A percentile compares a stretch with the other conserved stretches of the same genome.
phyloP scores from a whole-genome alignment of 2,113 vertebrate species.

The Dipodomys spectabilis region DNA sequence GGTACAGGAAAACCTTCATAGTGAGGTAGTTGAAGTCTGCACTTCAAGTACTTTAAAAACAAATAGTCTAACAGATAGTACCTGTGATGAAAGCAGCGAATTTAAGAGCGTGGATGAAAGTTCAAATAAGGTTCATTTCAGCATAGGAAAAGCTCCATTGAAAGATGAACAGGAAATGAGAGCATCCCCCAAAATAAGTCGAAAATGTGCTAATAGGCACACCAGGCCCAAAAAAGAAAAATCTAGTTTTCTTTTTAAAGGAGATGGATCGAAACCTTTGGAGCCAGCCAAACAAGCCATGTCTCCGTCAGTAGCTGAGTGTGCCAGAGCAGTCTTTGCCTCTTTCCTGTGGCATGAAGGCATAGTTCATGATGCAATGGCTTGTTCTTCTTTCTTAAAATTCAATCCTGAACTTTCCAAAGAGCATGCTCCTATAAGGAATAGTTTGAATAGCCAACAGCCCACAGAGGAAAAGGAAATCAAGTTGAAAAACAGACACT shows the following conservation, averaged over 20 bases:
- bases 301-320: slow-evolving; percentile 98
- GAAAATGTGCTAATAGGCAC: slow-evolving; percentile 94
- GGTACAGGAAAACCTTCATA: slow-evolving; percentile 98
- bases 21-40: slow-evolving; percentile 98
- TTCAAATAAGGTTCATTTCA: slow-evolving; percentile 97
- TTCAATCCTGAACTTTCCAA: slow-evolving; percentile 99
- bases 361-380: slow-evolving; percentile 99
- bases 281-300: slow-evolving; percentile 98
- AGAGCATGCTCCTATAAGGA: slow-evolving; percentile 97
- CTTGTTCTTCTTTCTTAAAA: slow-evolving; percentile 98
- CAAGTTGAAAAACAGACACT: slow-evolving; percentile 98
- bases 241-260: slow-evolving; percentile 95
- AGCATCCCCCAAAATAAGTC: slow-evolving; percentile 96
- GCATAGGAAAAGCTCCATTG: slow-evolving; percentile 97
- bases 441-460: slow-evolving; percentile 92
- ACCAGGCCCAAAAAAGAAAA: slow-evolving; percentile 97
- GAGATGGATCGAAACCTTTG: slow-evolving; percentile 89
- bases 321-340: slow-evolving; percentile 96
- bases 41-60: slow-evolving; percentile 95
- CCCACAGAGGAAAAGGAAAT: slow-evolving; percentile 95
- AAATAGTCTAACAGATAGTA: slow-evolving; percentile 89
- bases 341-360: slow-evolving; percentile 99
- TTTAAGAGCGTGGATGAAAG: slow-evolving; percentile 90
- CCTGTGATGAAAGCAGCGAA: slow-evolving; percentile 92
- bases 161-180: slow-evolving; percentile 96